Evolutionary conservation across 2,888 invertebrate species (phyloP).

Genomic region (Drosophila villosipedis): DNA sequence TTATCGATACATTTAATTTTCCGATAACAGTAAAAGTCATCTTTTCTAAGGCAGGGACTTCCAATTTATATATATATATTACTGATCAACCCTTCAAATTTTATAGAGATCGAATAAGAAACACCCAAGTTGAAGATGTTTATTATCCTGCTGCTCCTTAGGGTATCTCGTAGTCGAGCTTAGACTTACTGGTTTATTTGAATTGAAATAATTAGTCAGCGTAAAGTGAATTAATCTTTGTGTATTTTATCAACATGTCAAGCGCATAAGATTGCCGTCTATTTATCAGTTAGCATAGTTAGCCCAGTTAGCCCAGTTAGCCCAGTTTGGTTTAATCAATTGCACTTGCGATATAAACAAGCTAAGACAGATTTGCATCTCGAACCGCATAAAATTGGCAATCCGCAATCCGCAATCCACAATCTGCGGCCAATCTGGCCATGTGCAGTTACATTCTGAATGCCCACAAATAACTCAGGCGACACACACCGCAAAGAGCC

Average conservation of each 20-base stretch:
- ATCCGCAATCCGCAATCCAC: not conserved
- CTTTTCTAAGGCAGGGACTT: not conserved
- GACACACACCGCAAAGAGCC: slow-evolving; percentile 5
- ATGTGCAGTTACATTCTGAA: slow-evolving; percentile 25
- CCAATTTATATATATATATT: not conserved
- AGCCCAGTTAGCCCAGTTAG: slow-evolving; percentile 4
- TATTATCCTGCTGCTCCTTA: no score
- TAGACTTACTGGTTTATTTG: not conserved
- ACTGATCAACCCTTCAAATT: not conserved
- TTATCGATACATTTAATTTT: not conserved
- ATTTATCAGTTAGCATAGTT: not conserved
- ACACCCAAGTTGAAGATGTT: not conserved
- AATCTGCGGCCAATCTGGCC: not conserved
- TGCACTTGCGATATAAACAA: not conserved
- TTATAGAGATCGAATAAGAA: no score
- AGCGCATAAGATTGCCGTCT: not conserved
- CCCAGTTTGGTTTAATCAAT: not conserved
- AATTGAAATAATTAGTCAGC: not conserved
- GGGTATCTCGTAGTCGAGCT: not conserved
- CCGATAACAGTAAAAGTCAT: not conserved
- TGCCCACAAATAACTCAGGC: slow-evolving; percentile 24
- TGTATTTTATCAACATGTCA: not conserved
- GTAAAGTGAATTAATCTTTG: not conserved
- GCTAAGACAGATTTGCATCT: slow-evolving; percentile 4
- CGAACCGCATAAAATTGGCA: not conserved